phyloP scores from a whole-genome alignment of 1,140 invertebrate genomes.

The Bombus picipes region DNA sequence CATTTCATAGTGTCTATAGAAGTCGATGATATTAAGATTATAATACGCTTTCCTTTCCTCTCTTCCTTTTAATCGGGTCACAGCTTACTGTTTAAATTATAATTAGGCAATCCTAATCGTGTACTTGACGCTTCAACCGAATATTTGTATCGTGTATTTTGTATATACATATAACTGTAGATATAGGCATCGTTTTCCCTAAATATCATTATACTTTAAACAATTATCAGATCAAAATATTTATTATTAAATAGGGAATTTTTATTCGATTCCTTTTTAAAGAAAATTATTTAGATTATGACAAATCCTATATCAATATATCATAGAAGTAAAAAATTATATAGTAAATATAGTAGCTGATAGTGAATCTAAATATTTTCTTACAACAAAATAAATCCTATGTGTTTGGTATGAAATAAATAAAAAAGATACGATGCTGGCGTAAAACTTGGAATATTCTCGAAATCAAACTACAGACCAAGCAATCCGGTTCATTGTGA shows the following conservation, averaged over 20 bases:
- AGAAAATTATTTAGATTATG: too few relatives aligned
- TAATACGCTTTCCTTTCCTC: too few relatives aligned
- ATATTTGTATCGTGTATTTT: too few relatives aligned
- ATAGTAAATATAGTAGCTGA: not conserved
- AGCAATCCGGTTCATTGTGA: conserved; percentile 3
- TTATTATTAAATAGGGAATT: not conserved
- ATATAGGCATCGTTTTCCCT: too few relatives aligned
- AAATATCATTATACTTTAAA: too few relatives aligned
- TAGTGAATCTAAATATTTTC: not conserved
- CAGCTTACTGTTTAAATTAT: not conserved
- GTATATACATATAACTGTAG: too few relatives aligned
- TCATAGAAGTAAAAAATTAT: not conserved
- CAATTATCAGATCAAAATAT: not conserved
- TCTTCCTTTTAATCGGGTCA: not conserved
- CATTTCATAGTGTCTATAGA: not conserved
- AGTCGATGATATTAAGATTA: too few relatives aligned
- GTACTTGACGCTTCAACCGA: too few relatives aligned
- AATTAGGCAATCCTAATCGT: not conserved
- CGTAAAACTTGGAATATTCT: conserved; percentile 2
- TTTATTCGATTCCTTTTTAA: not conserved
- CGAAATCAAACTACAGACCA: not conserved
- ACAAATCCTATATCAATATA: not conserved
- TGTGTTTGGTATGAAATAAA: not conserved
- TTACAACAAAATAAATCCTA: not conserved
- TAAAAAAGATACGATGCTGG: not conserved